Evolutionary conservation across 1,140 invertebrate species (phyloP).

Genomic region (Trinorchestia longiramus): DNA sequence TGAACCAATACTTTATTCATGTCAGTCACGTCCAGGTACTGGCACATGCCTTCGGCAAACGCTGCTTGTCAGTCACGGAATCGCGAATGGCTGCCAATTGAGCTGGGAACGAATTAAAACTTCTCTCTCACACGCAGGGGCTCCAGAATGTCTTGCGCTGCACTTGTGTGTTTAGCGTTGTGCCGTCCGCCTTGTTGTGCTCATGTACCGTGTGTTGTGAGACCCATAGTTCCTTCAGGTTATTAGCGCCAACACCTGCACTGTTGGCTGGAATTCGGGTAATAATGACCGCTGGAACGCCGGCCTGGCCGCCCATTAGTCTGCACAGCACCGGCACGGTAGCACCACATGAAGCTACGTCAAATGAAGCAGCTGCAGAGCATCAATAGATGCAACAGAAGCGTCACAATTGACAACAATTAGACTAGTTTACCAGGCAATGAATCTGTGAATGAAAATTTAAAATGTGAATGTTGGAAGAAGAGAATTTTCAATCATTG

Average conservation of each 20-base stretch:
- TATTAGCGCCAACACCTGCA: background rate
- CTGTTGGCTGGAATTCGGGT: background rate
- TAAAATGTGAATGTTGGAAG: too few relatives aligned
- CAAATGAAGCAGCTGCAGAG: background rate
- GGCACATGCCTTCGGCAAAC: background rate
- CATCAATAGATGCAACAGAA: background rate
- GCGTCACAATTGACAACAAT: background rate
- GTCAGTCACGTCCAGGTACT: background rate
- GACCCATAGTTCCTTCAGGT: background rate
- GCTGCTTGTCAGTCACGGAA: background rate
- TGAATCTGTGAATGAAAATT: background rate
- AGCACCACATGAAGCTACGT: background rate
- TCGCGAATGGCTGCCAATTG: background rate
- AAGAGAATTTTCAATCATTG: too few relatives aligned
- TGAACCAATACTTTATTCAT: background rate
- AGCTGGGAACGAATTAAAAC: background rate
- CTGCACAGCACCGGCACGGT: background rate
- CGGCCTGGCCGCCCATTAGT: background rate
- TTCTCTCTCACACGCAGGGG: background rate
- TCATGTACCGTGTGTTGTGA: background rate
- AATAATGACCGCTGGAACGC: background rate
- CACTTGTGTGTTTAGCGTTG: background rate
- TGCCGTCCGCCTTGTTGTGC: too few relatives aligned
- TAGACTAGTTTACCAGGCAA: background rate
- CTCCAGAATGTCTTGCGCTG: background rate